These are phyloP conservation scores for Hydractinia echinata DNA, from an alignment of 30 jellyfish, hydroid and myxozoan species.

Conservation along the genomic window DNA sequence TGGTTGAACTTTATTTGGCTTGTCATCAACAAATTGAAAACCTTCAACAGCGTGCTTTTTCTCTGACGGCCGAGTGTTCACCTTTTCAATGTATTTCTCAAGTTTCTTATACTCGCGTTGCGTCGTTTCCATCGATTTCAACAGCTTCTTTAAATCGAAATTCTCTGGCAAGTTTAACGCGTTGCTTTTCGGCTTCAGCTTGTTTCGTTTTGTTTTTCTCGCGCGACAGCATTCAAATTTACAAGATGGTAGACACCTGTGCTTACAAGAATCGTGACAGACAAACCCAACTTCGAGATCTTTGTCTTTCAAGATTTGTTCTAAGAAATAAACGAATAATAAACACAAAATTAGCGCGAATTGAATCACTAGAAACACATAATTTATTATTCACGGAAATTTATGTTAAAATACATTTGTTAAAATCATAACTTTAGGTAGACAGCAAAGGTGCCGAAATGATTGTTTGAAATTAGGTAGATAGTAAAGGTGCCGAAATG, in stretches of 20 bases:
- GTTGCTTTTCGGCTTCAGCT: neutral
- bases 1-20: neutral
- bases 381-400: no score
- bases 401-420: no score
- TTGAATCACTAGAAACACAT: no score
- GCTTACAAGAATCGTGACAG: slow-evolving; percentile 27
- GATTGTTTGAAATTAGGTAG: no score
- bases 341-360: neutral
- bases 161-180: neutral
- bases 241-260: slow-evolving; percentile 37
- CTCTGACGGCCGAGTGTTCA: neutral
- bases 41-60: neutral
- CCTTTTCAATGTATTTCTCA: slow-evolving; percentile 10
- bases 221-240: slow-evolving; percentile 25
- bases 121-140: slow-evolving; percentile 33
- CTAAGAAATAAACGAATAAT: slow-evolving; percentile 1
- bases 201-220: neutral
- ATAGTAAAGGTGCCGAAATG: no score
- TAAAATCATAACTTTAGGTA: no score
- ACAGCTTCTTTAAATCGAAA: slow-evolving; percentile 25
- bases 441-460: no score
- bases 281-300: slow-evolving; percentile 34
- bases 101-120: slow-evolving; percentile 23
- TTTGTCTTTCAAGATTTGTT: slow-evolving; percentile 13
- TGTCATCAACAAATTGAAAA: neutral